Conservation (phyloP, 2,113 vertebrate genomes). For the Cebus imitator region DNA sequence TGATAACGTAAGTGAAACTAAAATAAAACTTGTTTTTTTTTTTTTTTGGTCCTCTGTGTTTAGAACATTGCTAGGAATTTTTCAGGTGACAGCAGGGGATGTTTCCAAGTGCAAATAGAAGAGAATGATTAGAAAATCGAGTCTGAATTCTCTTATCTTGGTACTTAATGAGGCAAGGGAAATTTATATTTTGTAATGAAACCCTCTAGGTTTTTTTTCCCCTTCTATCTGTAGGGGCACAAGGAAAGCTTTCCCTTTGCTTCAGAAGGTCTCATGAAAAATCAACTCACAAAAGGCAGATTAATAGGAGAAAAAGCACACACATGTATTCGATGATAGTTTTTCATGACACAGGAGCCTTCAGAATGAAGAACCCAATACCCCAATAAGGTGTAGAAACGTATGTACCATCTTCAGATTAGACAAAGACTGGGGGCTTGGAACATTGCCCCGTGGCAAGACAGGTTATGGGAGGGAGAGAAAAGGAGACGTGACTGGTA, state of each 20-base stretch:
- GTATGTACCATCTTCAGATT: neutral
- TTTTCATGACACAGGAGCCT: neutral
- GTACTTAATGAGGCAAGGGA: neutral
- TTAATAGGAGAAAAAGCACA: neutral
- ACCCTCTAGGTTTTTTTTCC: neutral
- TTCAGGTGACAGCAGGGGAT: neutral
- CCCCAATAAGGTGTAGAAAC: neutral
- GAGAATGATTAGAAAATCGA: neutral
- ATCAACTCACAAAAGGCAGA: neutral
- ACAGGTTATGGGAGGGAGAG: neutral
- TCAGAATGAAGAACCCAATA: neutral
- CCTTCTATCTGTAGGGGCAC: neutral
- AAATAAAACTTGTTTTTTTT: neutral
- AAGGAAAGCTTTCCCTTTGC: neutral
- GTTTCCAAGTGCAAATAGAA: neutral
- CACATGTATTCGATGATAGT: neutral
- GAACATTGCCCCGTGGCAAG: neutral
- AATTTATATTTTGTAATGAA: constrained; percentile 19
- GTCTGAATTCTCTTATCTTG: neutral
- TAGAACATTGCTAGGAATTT: neutral
- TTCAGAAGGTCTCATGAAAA: neutral
- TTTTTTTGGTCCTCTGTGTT: neutral
- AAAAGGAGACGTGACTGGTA: neutral
- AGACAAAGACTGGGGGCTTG: neutral
- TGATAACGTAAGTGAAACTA: neutral